Conservation (phyloP, 2,888 invertebrate genomes). For the Cantharis rustica region DNA sequence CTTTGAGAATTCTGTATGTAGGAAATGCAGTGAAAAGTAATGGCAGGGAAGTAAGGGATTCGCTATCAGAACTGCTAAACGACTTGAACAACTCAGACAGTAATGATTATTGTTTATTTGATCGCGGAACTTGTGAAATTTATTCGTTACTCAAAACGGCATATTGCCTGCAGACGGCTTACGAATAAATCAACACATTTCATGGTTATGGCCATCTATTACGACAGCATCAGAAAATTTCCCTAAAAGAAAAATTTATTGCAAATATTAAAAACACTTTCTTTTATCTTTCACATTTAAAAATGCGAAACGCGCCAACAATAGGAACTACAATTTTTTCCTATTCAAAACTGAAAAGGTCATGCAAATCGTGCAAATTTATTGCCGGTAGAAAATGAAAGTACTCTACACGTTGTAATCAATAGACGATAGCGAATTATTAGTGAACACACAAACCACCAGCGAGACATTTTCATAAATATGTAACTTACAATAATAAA, state of each 20-base stretch:
- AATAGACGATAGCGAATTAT: not conserved
- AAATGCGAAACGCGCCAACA: not conserved
- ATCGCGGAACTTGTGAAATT: slow-evolving; percentile 51
- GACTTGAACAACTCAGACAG: slow-evolving; percentile 52
- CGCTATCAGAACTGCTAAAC: slow-evolving; percentile 48
- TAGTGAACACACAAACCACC: not conserved
- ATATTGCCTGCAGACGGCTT: slow-evolving; percentile 38
- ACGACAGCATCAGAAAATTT: slow-evolving; percentile 34
- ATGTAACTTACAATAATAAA: too few relatives aligned
- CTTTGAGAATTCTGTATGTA: slow-evolving; percentile 21
- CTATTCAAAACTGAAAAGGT: not conserved
- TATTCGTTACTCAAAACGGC: slow-evolving; percentile 42
- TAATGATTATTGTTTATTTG: slow-evolving; percentile 55
- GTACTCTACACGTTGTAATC: not conserved
- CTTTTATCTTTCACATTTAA: slow-evolving; percentile 7
- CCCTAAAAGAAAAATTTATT: slow-evolving; percentile 30
- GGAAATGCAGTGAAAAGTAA: slow-evolving; percentile 29
- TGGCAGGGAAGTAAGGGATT: slow-evolving; percentile 36
- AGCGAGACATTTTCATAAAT: too few relatives aligned
- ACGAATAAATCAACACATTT: slow-evolving; percentile 40
- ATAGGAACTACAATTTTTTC: too few relatives aligned
- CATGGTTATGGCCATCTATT: slow-evolving; percentile 38
- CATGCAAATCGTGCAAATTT: not conserved
- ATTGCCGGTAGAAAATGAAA: not conserved
- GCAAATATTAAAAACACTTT: not conserved